Base-by-base conservation (phyloP, 2,113 vertebrate species). In the Thalassoma bifasciatum region DNA sequence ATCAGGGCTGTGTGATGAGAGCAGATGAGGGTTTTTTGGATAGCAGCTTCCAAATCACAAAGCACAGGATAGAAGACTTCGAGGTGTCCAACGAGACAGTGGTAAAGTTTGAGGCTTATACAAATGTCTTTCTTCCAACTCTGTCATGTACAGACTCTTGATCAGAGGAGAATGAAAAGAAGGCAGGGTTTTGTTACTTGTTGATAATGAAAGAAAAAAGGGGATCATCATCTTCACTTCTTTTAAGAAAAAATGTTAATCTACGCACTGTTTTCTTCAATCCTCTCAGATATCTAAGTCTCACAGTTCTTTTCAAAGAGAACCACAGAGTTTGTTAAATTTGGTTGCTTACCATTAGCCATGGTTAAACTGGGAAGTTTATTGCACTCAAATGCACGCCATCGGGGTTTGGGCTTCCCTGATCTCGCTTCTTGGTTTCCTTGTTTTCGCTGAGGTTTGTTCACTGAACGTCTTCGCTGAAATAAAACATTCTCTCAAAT, bases 401-500 rank as follows among this genome's bases (percentile, higher is more conserved):
- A 24, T 38, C 10, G 10, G 66, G 19, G 36, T 19, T 52, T 2
- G 2, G 12, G 8, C 2, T 0, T 7, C 7, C 22, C 46, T 23
- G 56, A 51, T 51, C 3, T 17, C 46, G 21, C 58, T 23, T 24
- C 17, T 49, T 12, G 1, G 30, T 47, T 47, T 54, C 16, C 2
- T 60, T 47, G 23, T 34, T 19, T 51, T 44, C 34, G 8, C 21
- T 60, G 24, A 49, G 51, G 40, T 73, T 71, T 42, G 2, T 60
- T 61, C n/a, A 42, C 13, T 42, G 7, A 46, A 37, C 26, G 67
- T 68, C 24, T 4, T 49, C 44, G 17, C 17, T 58, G 4, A 40
- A 59, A 50, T 3, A 22, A 58, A 23, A 40, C 23, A 8, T 34
- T 21, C 34, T 19, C 46, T 65, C 8, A 34, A 58, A 30, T 10